Percentiles rank a stretch among this genome's conserved stretches.
These are phyloP conservation scores for Pinna nobilis DNA, from an alignment of 1,140 invertebrate genomes.

Conservation along the genomic window DNA sequence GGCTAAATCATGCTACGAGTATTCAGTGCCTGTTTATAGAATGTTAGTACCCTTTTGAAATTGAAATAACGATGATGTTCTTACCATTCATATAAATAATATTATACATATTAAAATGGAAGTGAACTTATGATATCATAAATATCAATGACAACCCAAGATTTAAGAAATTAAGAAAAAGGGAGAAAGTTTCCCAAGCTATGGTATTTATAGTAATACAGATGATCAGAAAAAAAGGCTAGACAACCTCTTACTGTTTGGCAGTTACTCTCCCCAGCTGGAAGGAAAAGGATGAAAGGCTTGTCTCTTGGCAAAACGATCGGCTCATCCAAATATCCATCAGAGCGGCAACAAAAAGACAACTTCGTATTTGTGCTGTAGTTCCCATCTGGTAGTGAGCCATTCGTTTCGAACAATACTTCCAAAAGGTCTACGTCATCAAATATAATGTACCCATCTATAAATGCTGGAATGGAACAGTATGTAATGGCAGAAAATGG, in stretches of 20 bases:
- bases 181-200: not conserved
- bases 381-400: conserved; percentile 40
- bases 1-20: too few relatives aligned
- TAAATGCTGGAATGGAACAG: conserved; percentile 9
- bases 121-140: not conserved
- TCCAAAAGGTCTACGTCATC: conserved; percentile 13
- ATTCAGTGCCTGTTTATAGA: too few relatives aligned
- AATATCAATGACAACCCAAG: not conserved
- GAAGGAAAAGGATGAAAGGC: conserved; percentile 46
- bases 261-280: conserved; percentile 26
- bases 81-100: too few relatives aligned
- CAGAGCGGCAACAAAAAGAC: conserved; percentile 45
- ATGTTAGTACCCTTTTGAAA: too few relatives aligned
- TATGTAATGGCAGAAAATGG: conserved; percentile 1
- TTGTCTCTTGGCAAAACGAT: conserved; percentile 39
- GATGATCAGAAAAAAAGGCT: too few relatives aligned
- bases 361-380: conserved; percentile 27
- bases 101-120: too few relatives aligned
- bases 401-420: conserved; percentile 2
- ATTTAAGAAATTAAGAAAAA: not conserved
- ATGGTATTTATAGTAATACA: not conserved
- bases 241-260: conserved; percentile 48
- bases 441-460: conserved; percentile 31
- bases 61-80: too few relatives aligned
- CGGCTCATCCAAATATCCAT: conserved; percentile 30